phyloP scores from a whole-genome alignment of 2,888 invertebrate genomes.

The Acronicta aceris region DNA sequence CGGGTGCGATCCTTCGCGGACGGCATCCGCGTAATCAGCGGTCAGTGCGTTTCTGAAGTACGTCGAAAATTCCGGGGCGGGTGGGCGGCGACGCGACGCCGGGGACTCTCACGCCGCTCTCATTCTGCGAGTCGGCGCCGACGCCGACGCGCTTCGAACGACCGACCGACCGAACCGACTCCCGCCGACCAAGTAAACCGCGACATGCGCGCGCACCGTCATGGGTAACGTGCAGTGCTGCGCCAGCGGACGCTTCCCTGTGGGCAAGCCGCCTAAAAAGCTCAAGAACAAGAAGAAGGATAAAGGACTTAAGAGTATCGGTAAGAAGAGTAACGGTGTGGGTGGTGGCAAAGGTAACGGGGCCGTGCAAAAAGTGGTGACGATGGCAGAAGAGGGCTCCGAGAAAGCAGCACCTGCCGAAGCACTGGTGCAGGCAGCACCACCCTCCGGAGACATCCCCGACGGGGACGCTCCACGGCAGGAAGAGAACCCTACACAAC shows the following conservation, averaged over 20 bases:
- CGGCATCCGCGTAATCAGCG: conserved; percentile 88
- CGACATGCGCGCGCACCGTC: conserved; percentile 86
- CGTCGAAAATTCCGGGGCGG: conserved; percentile 84
- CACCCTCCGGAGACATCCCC: conserved; percentile 60
- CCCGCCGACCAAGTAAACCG: conserved; percentile 81
- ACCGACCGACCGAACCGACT: conserved; percentile 86
- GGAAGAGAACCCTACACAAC: conserved; percentile 41
- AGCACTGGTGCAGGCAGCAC: conserved; percentile 68
- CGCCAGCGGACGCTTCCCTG: conserved; percentile 84
- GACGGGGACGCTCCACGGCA: conserved; percentile 54
- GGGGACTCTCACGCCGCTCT: conserved; percentile 76
- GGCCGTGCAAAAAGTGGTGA: conserved; percentile 73
- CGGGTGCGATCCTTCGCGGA: conserved; percentile 88
- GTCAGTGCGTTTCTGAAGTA: conserved; percentile 82
- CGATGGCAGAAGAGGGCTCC: conserved; percentile 79
- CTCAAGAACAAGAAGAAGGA: conserved; percentile 75
- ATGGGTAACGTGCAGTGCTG: conserved; percentile 89
- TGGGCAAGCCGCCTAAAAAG: conserved; percentile 79
- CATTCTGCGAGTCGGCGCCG: conserved; percentile 88
- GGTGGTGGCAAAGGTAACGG: conserved; percentile 77
- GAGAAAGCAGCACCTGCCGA: conserved; percentile 76
- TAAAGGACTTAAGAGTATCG: conserved; percentile 68
- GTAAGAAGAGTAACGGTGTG: conserved; percentile 79
- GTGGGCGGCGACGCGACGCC: conserved; percentile 81
- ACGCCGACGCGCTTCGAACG: conserved; percentile 88